phyloP scores from a whole-genome alignment of 2,113 vertebrate genomes.

The Struthio camelus region DNA sequence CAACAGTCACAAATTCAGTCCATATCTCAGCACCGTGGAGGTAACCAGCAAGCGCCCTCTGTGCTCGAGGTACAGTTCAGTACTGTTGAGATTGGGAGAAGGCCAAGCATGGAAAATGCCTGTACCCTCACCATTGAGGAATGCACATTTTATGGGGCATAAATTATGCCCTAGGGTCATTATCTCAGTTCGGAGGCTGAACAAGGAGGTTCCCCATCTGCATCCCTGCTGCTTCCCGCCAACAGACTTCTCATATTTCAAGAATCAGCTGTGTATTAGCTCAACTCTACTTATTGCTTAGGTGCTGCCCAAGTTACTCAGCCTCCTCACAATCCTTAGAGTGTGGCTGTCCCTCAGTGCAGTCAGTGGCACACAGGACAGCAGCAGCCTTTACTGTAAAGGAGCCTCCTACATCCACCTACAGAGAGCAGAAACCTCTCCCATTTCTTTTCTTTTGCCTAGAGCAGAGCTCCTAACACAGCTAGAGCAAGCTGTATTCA shows the following conservation, averaged over 20 bases:
- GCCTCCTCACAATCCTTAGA: neutral
- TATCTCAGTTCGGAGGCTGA: neutral
- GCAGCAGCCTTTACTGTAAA: neutral
- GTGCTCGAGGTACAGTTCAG: neutral
- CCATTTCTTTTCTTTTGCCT: neutral
- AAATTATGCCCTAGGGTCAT: neutral
- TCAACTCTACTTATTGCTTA: accelerated
- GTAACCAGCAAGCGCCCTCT: neutral
- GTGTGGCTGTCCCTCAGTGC: neutral
- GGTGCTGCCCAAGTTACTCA: neutral
- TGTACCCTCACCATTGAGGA: neutral
- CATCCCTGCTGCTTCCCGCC: neutral
- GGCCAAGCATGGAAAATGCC: neutral
- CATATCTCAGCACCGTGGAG: neutral
- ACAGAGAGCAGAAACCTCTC: neutral
- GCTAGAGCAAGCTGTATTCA: neutral
- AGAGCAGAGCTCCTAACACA: neutral
- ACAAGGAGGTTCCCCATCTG: neutral
- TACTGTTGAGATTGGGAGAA: neutral
- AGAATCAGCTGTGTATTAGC: neutral
- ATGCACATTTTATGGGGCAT: neutral
- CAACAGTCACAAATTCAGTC: neutral
- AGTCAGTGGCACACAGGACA: neutral
- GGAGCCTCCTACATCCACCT: neutral
- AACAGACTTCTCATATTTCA: neutral